Percentiles rank a stretch among this genome's conserved stretches.
Conservation (phyloP, 1,140 invertebrate genomes). For the Heterodera schachtii region DNA sequence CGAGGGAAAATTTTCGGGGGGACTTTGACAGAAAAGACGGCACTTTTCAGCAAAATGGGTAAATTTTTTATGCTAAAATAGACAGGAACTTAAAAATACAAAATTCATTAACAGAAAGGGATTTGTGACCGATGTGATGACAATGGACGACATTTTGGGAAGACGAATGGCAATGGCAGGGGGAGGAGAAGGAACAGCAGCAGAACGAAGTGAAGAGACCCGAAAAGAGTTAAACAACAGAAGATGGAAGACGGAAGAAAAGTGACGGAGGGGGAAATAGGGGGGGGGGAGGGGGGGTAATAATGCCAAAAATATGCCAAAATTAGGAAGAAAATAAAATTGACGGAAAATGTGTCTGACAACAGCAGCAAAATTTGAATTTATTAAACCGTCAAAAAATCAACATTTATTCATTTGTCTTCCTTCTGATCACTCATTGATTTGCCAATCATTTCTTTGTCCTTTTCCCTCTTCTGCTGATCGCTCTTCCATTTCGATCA, state of each 20-base stretch:
- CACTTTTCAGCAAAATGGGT: background rate
- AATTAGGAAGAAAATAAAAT: too few species aligned
- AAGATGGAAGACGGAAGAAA: background rate
- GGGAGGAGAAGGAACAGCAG: background rate
- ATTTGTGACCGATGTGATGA: conserved; percentile 8
- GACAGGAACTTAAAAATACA: too few species aligned
- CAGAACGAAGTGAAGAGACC: background rate
- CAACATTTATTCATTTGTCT: too few species aligned
- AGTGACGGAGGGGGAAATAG: background rate
- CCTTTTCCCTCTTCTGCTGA: background rate
- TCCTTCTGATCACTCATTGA: too few species aligned
- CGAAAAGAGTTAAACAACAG: background rate
- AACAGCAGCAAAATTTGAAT: too few species aligned
- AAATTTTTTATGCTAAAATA: background rate
- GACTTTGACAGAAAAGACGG: background rate
- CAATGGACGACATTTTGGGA: background rate
- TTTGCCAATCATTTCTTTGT: background rate
- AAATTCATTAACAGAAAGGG: background rate
- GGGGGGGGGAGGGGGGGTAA: too few species aligned
- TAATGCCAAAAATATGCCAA: too few species aligned
- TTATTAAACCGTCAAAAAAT: too few species aligned
- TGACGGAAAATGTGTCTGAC: too few species aligned
- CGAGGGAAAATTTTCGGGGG: background rate
- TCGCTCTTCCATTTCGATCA: background rate
- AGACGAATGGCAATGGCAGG: background rate